Base-by-base conservation (phyloP, 1,140 invertebrate species). In the Drosophila ironensis region DNA sequence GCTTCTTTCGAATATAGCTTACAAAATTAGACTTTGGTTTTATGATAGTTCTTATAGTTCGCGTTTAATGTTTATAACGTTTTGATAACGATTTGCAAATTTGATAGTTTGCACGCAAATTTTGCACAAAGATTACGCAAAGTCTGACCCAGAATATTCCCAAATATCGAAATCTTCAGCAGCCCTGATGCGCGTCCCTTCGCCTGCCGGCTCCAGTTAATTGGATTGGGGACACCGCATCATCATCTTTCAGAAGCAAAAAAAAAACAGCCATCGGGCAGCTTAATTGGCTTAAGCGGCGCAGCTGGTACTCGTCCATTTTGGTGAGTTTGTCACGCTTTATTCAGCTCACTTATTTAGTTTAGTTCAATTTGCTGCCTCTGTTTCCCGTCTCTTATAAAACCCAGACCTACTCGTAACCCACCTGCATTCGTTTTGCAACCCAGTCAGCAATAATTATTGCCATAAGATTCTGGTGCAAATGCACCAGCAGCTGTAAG, bases 291-390 rank as follows among this genome's bases (percentile, higher is more conserved):
- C 56, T 60, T 60, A 60, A 52, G 51, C 56, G 52, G 53, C 47
- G 53, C 52, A 52, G 20, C 17, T 8, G 48, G 51, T 19, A 30
- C 25, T 35, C 19, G 14, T 63, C 59, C 33, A 46, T 47, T 30
- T 63, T 47, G 59, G 59, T 63, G 59, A 63, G 59, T 61, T 61
- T 17, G 19, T 14, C 7, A 37, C 14, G 33, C 14, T 12, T 16
- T 37, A 37, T 17, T 8, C 20, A 46, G 40, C 54, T 46, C 57
- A 61, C 47, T 63, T 63, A 61, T 35, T 28, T 45, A 42, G 56
- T 63, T 63, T 63, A 63, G 63, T 40, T 48, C 59, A 63, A 63
- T 63, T 63, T 63, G 45, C 19, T 52, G 56, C 51, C 56, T 42
- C n/a, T n/a, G n/a, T n/a, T n/a, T 60, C 56, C 56, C 33, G 51